These are phyloP conservation scores for Agrypnia vestita DNA, from an alignment of 1,140 invertebrate species.

Conservation along the genomic window DNA sequence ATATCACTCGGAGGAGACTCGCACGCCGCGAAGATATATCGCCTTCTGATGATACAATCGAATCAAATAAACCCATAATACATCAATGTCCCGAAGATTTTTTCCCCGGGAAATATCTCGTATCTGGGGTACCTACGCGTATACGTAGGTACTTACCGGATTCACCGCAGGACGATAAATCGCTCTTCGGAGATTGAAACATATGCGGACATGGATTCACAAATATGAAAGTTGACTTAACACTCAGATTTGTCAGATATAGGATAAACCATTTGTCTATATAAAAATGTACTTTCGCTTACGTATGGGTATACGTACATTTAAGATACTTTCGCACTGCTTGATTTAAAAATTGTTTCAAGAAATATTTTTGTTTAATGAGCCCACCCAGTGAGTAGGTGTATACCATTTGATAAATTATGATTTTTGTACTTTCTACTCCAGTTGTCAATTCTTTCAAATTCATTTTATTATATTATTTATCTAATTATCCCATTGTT, in stretches of 20 bases:
- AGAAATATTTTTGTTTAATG: too few species aligned
- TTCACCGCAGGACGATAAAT: conserved; percentile 38
- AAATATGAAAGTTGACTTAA: conserved; percentile 29
- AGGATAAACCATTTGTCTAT: conserved; percentile 21
- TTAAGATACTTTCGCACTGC: too few species aligned
- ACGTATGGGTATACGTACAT: too few species aligned
- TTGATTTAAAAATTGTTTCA: too few species aligned
- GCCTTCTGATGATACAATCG: conserved; percentile 62
- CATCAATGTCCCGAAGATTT: conserved; percentile 60
- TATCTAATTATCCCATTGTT: too few species aligned
- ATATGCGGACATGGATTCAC: conserved; percentile 46
- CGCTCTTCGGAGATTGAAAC: conserved; percentile 53
- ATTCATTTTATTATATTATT: too few species aligned
- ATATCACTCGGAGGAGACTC: conserved; percentile 55
- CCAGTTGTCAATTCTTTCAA: too few species aligned
- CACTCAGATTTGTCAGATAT: conserved; percentile 1
- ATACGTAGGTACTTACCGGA: conserved; percentile 9
- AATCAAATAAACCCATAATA: conserved; percentile 62
- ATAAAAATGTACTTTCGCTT: not conserved
- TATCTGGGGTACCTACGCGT: conserved; percentile 36
- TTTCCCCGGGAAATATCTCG: conserved; percentile 44
- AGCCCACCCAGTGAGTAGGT: too few species aligned
- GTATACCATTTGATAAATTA: too few species aligned
- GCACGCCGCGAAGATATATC: conserved; percentile 52
- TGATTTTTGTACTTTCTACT: too few species aligned